Evolutionary conservation across 2,113 vertebrate genomes (phyloP).

Genomic region (Dolichotis patagonum): DNA sequence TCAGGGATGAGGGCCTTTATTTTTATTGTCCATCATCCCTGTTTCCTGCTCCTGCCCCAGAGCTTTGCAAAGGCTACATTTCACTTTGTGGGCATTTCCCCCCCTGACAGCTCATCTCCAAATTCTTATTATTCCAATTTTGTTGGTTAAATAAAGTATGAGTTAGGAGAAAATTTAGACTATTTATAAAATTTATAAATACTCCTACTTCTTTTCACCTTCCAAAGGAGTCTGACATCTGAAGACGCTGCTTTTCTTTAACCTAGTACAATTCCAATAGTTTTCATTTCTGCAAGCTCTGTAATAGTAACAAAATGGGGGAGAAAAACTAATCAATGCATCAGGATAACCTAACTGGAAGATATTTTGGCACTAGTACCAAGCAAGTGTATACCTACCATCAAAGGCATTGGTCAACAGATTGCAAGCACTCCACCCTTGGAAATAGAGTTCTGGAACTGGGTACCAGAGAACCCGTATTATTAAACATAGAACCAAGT

Average conservation of each 20-base stretch:
- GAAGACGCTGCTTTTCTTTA: not conserved
- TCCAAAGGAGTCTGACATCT: not conserved
- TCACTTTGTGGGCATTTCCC: not conserved
- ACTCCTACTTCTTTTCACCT: not conserved
- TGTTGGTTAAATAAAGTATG: not conserved
- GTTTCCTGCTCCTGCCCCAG: not conserved
- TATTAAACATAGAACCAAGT: not conserved
- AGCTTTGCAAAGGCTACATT: not conserved
- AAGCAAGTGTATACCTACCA: not conserved
- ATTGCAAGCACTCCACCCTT: not conserved
- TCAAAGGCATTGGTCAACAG: not conserved
- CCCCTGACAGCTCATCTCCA: not conserved
- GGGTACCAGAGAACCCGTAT: not conserved
- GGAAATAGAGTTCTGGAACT: not conserved
- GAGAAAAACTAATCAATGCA: not conserved
- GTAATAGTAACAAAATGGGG: not conserved
- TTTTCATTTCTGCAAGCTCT: not conserved
- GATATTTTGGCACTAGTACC: not conserved
- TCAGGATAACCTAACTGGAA: not conserved
- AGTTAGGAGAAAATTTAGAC: not conserved
- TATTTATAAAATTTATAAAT: not conserved
- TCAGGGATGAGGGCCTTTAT: not conserved
- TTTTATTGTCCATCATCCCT: too few relatives aligned
- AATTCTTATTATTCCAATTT: not conserved
- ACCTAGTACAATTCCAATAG: not conserved